Conservation (phyloP, 2,797 vertebrate species). For the Anguilla marmorata region DNA sequence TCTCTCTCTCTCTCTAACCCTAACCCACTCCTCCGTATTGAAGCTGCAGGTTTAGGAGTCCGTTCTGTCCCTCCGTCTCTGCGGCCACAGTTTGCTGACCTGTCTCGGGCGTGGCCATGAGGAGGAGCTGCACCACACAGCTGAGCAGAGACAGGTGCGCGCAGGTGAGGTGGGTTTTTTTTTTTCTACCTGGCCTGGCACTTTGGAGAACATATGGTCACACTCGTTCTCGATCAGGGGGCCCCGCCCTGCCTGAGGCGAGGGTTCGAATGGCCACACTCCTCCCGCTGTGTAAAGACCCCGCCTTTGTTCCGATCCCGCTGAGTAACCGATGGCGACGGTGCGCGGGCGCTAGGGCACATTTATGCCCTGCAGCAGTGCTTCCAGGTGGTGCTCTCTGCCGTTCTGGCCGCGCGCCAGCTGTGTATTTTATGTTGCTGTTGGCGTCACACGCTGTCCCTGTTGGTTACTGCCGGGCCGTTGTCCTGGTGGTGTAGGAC, state of each 20-base stretch:
- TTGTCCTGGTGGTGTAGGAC: background rate
- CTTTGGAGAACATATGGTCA: too few species aligned
- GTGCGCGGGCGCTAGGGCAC: background rate
- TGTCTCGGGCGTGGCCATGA: too few species aligned
- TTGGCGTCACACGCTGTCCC: too few species aligned
- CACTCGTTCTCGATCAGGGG: too few species aligned
- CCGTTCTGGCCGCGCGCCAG: background rate
- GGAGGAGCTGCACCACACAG: background rate
- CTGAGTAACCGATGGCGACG: background rate
- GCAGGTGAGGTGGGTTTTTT: background rate
- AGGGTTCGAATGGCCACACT: too few species aligned
- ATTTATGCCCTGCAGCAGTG: background rate
- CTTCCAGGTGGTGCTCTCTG: background rate
- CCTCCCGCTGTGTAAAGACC: background rate
- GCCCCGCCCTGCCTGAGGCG: too few species aligned
- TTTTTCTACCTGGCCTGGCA: too few species aligned
- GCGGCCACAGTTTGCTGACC: too few species aligned
- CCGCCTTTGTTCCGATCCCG: background rate
- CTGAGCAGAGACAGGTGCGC: background rate
- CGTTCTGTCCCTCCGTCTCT: too few species aligned
- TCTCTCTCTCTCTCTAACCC: too few species aligned
- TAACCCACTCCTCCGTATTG: too few species aligned
- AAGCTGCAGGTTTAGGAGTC: too few species aligned
- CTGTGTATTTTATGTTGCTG: background rate
- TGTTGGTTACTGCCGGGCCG: background rate